Evolutionary conservation across 2,888 invertebrate species (phyloP), one percentile per base, ranked within the genome.

Genomic region (Microplitis manilae): DNA sequence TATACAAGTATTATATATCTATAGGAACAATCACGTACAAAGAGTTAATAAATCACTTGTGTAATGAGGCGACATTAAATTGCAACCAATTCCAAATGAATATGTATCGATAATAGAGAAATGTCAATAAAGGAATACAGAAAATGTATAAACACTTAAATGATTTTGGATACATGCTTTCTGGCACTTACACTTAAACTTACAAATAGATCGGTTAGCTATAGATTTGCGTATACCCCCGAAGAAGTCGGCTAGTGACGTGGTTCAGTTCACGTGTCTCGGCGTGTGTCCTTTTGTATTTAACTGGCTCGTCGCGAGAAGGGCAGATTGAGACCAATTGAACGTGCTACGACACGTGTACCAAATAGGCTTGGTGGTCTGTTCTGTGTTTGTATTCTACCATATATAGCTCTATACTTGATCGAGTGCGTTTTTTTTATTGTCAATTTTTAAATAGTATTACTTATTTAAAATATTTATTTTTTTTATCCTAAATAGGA

Each of bases 351-450:
- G 88, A 85, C 88, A 88, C 88, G 88, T 88, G 88, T 85, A 84
- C 75, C 82, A 87, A 88, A 88, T 88, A 88, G 87, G 86, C 84
- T 88, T 86, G 87, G 87, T 84, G 86, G 85, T 80, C 83, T 79
- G 81, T 80, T 84, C 84, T 85, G 81, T 86, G 85, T 86, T 87
- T 86, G 84, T 83, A 82, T 68, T 79, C 38, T 59, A 65, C 59
- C 30, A 73, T 68, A 73, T 73, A 67, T 67, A 67, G 73, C 67
- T 67, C 74, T 68, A 69, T 77, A 76, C 79, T 75, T 77, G 71
- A 78, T 68, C 72, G 70, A 41, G 60, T 50, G 77, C 65, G 75
- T 62, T 60, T 62, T 72, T 61, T 72, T 70, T 74, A 68, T 69
- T 60, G 20, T 20, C 40, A 60, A 17, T 9, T 30, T 41, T 6